Conservation (phyloP, 2,113 vertebrate species). For the Bubo blakistoni region DNA sequence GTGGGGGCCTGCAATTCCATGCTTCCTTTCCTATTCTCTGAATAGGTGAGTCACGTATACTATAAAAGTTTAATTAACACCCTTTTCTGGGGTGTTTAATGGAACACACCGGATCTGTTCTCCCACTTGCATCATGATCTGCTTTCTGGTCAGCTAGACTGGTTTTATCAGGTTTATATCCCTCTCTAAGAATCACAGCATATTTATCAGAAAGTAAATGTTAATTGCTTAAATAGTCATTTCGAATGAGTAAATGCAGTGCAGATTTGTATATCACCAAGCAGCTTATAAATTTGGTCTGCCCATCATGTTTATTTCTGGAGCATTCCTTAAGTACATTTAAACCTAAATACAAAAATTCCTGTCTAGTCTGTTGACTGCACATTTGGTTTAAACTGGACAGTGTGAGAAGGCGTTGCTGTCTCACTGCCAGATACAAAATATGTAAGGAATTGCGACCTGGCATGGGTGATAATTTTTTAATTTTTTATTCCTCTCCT, state of each 20-base stretch:
- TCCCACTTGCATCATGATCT: neutral
- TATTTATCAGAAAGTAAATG: slow-evolving; percentile 30
- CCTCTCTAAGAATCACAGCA: neutral
- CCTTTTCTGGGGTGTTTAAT: neutral
- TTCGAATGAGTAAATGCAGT: neutral
- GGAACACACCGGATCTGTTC: neutral
- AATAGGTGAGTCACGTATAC: neutral
- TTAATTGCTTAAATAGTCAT: neutral
- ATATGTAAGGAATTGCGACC: slow-evolving; percentile 2
- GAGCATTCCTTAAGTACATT: slow-evolving; percentile 41
- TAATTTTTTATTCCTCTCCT: neutral
- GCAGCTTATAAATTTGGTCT: slow-evolving; percentile 46
- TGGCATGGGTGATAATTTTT: neutral
- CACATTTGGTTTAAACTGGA: slow-evolving; percentile 16
- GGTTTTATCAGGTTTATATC: slow-evolving; percentile 14
- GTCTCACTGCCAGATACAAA: neutral
- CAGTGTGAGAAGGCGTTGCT: neutral
- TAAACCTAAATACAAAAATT: slow-evolving; percentile 53
- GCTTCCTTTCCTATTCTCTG: neutral
- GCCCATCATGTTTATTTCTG: slow-evolving; percentile 39
- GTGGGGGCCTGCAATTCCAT: neutral
- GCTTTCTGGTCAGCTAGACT: neutral
- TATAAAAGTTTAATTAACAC: neutral
- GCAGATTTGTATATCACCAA: slow-evolving; percentile 1
- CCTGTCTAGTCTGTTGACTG: slow-evolving; percentile 36